These are phyloP conservation scores for Neolamprologus modestus DNA, from an alignment of 2,113 vertebrate species.

Conservation along the genomic window DNA sequence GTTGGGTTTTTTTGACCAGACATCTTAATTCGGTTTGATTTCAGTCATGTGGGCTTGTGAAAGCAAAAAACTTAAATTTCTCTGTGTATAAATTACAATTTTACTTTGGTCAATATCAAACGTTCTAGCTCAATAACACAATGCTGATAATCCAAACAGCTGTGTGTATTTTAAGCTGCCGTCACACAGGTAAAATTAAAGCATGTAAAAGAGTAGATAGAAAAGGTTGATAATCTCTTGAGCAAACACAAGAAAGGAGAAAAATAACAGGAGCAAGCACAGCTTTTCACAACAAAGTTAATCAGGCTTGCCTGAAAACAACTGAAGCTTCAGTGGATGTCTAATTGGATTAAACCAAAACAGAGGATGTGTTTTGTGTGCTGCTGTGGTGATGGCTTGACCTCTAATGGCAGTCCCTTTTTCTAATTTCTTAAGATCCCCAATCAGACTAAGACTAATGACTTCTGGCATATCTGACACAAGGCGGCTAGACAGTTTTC, in stretches of 20 bases:
- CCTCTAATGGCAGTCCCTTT: slow-evolving; percentile 51
- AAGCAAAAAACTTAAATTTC: background rate
- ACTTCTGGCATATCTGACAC: slow-evolving; percentile 56
- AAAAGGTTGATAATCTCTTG: slow-evolving; percentile 13
- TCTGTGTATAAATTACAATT: background rate
- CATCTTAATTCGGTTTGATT: background rate
- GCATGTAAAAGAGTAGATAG: background rate
- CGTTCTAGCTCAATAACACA: background rate
- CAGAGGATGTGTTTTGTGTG: slow-evolving; percentile 53
- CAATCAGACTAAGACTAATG: slow-evolving; percentile 62
- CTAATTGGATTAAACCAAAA: slow-evolving; percentile 72
- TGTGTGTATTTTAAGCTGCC: background rate
- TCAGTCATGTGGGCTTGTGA: background rate
- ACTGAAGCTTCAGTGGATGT: slow-evolving; percentile 61
- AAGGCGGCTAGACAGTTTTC: slow-evolving; percentile 38
- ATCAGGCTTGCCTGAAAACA: slow-evolving; percentile 66
- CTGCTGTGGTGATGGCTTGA: slow-evolving; percentile 60
- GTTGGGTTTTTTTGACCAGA: background rate
- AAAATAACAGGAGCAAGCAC: slow-evolving; percentile 37
- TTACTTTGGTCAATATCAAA: background rate
- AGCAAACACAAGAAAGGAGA: slow-evolving; percentile 29
- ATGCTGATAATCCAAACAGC: background rate
- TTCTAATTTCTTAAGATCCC: slow-evolving; percentile 53
- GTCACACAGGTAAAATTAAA: background rate
- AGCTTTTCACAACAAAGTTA: slow-evolving; percentile 60